phyloP scores from a whole-genome alignment of 2,888 invertebrate genomes.

The Rhorus exstirpatorius region DNA sequence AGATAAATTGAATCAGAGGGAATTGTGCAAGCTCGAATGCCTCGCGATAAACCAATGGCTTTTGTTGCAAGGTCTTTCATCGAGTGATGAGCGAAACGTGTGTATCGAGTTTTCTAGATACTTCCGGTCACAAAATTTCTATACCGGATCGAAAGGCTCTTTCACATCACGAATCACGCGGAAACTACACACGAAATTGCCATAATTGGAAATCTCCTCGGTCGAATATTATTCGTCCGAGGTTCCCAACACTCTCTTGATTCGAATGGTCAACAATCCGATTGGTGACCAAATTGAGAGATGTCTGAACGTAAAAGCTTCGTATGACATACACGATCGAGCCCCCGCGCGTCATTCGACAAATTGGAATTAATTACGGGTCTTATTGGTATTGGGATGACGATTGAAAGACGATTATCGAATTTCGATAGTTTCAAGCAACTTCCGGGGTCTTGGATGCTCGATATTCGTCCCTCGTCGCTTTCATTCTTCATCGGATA shows the following conservation, averaged over 20 bases:
- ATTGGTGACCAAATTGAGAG: no score
- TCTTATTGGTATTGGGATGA: constrained; percentile 6
- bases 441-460: constrained; percentile 33
- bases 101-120: constrained; percentile 52
- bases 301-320: constrained; percentile 14
- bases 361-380: constrained; percentile 49
- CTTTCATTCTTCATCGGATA: background rate
- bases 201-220: constrained; percentile 4
- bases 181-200: constrained; percentile 7
- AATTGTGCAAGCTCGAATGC: constrained; percentile 44
- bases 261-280: no score
- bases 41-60: constrained; percentile 41
- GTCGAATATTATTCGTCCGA: background rate
- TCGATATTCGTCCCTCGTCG: constrained; percentile 3
- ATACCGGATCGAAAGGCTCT: background rate
- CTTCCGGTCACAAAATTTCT: constrained; percentile 47
- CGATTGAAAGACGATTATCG: constrained; percentile 31
- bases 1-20: no score
- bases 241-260: background rate
- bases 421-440: constrained; percentile 54
- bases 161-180: background rate
- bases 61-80: constrained; percentile 41
- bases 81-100: constrained; percentile 13
- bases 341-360: background rate
- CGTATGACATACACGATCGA: constrained; percentile 1